Percentiles rank a stretch among this genome's conserved stretches.
Evolutionary conservation across 2,797 vertebrate genomes (phyloP).

Genomic region (Typhlichthys subterraneus): DNA sequence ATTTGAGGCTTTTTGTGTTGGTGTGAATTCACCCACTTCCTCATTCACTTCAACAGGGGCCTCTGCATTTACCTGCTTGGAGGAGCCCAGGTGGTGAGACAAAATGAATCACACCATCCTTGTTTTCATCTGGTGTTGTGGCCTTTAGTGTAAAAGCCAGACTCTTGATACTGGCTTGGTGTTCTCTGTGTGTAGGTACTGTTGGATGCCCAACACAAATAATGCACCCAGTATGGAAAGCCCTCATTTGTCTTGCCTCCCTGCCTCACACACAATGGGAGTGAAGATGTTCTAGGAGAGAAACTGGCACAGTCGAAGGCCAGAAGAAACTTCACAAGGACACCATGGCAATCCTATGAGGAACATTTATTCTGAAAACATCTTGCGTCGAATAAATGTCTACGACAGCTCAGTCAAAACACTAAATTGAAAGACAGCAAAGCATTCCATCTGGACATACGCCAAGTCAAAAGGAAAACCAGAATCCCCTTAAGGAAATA

Average conservation of each 20-base stretch:
- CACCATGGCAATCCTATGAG: conserved; percentile 25
- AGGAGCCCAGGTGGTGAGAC: conserved; percentile 21
- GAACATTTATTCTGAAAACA: conserved; percentile 13
- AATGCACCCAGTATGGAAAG: conserved; percentile 28
- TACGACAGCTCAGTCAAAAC: conserved; percentile 34
- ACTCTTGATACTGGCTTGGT: conserved; percentile 21
- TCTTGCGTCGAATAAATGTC: conserved; percentile 12
- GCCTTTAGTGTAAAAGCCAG: conserved; percentile 44
- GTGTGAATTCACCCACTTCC: conserved; percentile 56
- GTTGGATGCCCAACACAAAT: conserved; percentile 46
- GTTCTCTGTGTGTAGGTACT: conserved; percentile 18
- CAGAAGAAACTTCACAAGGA: conserved; percentile 27
- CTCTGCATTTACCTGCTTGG: conserved; percentile 40
- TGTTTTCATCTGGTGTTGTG: conserved; percentile 53
- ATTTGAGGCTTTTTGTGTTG: conserved; percentile 47
- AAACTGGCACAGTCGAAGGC: conserved; percentile 43
- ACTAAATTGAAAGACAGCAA: conserved; percentile 27
- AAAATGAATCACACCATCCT: conserved; percentile 37
- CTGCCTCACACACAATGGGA: conserved; percentile 39
- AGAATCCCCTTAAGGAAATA: conserved; percentile 6
- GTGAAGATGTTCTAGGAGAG: conserved; percentile 31
- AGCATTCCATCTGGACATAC: conserved; percentile 1
- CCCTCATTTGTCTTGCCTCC: conserved; percentile 33
- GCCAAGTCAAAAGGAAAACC: conserved; percentile 17
- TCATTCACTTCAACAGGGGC: conserved; percentile 41